A percentile compares a stretch with the other conserved stretches of the same genome.
Evolutionary conservation across 1,140 invertebrate genomes (phyloP).

Genomic region (Cyrtorhinus lividipennis): DNA sequence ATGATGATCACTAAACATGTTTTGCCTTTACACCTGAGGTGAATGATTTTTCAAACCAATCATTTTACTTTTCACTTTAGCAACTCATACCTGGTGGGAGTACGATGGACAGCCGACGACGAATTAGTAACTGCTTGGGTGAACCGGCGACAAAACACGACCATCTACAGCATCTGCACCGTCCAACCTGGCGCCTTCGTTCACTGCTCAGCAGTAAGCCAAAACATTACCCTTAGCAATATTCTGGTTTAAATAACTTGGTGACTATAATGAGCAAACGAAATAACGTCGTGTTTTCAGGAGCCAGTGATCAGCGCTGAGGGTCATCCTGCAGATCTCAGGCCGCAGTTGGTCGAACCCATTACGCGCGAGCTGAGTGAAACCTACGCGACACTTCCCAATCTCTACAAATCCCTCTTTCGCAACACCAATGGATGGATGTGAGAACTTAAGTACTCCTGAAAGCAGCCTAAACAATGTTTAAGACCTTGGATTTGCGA

Average conservation of each 20-base stretch:
- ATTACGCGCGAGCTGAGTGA: neutral
- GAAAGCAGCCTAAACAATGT: no score
- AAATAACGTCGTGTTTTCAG: no score
- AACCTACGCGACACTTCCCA: neutral
- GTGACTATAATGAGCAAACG: neutral
- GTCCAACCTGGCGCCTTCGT: conserved; percentile 23
- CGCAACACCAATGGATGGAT: neutral
- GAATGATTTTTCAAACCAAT: no score
- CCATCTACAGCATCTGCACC: conserved; percentile 73
- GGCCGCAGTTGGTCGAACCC: neutral
- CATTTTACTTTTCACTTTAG: conserved; percentile 19
- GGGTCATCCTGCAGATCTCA: neutral
- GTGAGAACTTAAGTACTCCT: neutral
- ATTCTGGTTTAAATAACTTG: neutral
- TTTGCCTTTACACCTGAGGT: neutral
- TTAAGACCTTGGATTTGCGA: no score
- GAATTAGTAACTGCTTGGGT: conserved; percentile 69
- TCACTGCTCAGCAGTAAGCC: neutral
- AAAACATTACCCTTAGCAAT: neutral
- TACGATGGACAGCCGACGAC: conserved; percentile 45
- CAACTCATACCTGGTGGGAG: conserved; percentile 41
- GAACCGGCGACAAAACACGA: conserved; percentile 75
- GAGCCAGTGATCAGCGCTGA: neutral
- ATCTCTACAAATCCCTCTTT: neutral
- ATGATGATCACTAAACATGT: neutral